A percentile compares a stretch with the other conserved stretches of the same genome.
These are phyloP conservation scores for Charadrius vociferus DNA, from an alignment of 2,113 vertebrate genomes.

Conservation along the genomic window DNA sequence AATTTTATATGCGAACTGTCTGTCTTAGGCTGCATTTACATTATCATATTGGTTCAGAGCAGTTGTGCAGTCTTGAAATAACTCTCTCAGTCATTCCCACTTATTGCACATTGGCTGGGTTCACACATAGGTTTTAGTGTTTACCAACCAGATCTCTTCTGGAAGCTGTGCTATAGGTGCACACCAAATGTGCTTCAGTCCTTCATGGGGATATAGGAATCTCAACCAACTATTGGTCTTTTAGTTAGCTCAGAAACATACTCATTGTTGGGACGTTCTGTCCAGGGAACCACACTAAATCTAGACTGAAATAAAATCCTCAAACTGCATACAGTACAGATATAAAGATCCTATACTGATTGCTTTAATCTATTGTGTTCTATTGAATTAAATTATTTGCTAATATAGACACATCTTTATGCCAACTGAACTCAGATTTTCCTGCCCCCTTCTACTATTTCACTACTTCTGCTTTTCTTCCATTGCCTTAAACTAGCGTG, in stretches of 20 bases:
- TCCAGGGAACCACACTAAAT: not conserved
- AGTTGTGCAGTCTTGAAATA: constrained; percentile 32
- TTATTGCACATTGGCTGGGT: not conserved
- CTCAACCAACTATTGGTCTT: not conserved
- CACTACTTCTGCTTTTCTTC: not conserved
- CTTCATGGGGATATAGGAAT: not conserved
- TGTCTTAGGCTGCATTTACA: constrained; percentile 12
- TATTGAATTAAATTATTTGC: not conserved
- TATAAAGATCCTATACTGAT: not conserved
- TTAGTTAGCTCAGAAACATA: not conserved
- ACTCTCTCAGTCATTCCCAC: not conserved
- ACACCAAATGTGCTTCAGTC: not conserved
- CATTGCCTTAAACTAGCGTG: not conserved
- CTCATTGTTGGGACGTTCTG: not conserved
- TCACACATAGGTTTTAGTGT: not conserved
- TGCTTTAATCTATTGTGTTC: not conserved
- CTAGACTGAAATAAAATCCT: not conserved
- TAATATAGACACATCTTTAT: not conserved
- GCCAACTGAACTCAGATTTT: not conserved
- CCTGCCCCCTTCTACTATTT: not conserved
- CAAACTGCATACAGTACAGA: not conserved
- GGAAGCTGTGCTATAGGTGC: not conserved
- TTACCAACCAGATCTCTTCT: not conserved
- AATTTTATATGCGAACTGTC: constrained; percentile 12
- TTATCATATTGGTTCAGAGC: constrained; percentile 25